phyloP scores from a whole-genome alignment of 1,140 invertebrate species.

The Aphelinus certus region DNA sequence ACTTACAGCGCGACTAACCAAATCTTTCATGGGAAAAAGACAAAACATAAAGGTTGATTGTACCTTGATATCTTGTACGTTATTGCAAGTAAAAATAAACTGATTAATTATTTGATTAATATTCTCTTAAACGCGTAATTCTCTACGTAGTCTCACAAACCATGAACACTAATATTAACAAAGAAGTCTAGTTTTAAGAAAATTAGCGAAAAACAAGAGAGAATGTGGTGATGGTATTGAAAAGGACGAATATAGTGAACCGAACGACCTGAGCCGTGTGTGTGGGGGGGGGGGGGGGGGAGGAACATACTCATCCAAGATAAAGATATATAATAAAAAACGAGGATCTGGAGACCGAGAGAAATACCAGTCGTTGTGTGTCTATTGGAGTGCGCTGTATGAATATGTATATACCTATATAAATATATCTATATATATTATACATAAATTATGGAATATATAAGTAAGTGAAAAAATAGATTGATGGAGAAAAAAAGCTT shows the following conservation, averaged over 20 bases:
- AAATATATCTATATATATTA: constrained; percentile 40
- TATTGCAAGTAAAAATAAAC: constrained; percentile 32
- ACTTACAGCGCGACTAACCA: no score
- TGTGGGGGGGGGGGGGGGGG: no score
- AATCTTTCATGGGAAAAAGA: background rate
- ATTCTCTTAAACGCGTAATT: constrained; percentile 27
- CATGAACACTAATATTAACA: constrained; percentile 18
- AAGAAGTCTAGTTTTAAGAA: background rate
- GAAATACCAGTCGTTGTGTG: constrained; percentile 32
- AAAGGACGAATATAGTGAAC: background rate
- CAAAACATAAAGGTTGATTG: background rate
- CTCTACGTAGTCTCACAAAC: constrained; percentile 19
- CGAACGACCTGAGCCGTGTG: background rate
- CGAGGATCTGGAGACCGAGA: background rate
- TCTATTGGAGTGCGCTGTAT: constrained; percentile 35
- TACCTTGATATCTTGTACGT: constrained; percentile 19
- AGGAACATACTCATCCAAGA: background rate
- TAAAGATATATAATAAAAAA: background rate
- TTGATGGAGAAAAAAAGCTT: background rate
- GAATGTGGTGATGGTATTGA: background rate
- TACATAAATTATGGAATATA: constrained; percentile 35
- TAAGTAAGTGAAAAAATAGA: constrained; percentile 16
- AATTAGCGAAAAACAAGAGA: background rate
- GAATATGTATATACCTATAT: constrained; percentile 41
- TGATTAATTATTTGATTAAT: constrained; percentile 30